A percentile compares a stretch with the other conserved stretches of the same genome.
Conservation (phyloP, 2,888 invertebrate genomes). For the Thyatira batis region DNA sequence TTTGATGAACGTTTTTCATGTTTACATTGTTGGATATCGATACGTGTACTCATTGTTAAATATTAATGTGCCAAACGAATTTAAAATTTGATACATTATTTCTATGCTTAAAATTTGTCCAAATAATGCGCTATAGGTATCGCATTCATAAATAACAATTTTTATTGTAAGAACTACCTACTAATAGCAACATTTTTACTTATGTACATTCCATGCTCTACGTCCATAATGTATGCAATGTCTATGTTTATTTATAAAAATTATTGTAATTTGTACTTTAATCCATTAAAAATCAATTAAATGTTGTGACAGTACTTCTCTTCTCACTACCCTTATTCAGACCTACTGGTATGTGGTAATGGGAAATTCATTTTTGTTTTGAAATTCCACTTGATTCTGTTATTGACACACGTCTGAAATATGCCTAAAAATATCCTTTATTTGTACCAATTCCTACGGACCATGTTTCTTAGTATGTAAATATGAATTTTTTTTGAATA, state of each 20-base stretch:
- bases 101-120: background rate
- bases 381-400: too few species aligned
- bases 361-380: too few species aligned
- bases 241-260: too few species aligned
- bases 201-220: background rate
- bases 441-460: too few species aligned
- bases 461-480: background rate
- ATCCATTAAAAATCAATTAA: background rate
- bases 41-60: background rate
- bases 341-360: too few species aligned
- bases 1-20: background rate
- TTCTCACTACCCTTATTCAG: too few species aligned
- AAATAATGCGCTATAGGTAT: too few species aligned
- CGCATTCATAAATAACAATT: too few species aligned
- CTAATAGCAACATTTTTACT: background rate
- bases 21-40: background rate
- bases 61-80: conserved; percentile 1
- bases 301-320: too few species aligned
- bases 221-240: background rate
- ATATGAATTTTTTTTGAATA: background rate
- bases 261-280: background rate
- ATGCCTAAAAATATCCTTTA: too few species aligned
- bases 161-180: background rate
- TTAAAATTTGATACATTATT: background rate
- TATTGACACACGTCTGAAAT: too few species aligned